Evolutionary conservation across 2,888 invertebrate species (phyloP), one percentile per base, ranked within the genome.

Genomic region (Frankliniella intonsa): DNA sequence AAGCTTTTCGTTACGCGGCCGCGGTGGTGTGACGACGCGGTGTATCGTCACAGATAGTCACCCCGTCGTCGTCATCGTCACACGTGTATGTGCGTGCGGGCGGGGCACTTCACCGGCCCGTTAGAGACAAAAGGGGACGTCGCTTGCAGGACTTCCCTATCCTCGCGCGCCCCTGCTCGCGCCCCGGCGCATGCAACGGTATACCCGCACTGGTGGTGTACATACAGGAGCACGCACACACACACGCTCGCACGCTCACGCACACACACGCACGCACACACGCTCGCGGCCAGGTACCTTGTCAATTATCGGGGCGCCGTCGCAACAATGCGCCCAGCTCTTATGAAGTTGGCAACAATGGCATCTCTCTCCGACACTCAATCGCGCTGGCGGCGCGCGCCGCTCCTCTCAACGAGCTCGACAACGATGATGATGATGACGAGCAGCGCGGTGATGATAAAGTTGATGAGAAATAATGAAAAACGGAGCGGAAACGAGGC

Each of bases 321-420:
- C 62, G 14, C 14, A 62, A 62, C 62, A 62, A 62, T 62, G n/a
- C 38, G 38, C 3, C 38, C 3, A 2, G 12, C n/a, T 62, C 62
- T 62, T 62, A 62, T 62, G 69, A 69, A 69, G 69, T 76, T 76
- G 69, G 69, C 69, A 76, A 76, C 69, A 76, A 76, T 76, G 25
- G 25, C 17, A 62, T 62, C 14, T 62, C 62, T 62, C 62, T 62
- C 14, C 3, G 19, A 7, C 14, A 17, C 17, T 11, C 62, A 7
- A 17, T 11, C 62, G n/a, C 14, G 19, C 62, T 17, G 1, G 69
- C 69, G 65, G 17, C 65, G 19, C n/a, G 22, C 22, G n/a, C n/a
- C 22, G 22, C 69, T 5, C n/a, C 22, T 69, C 22, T 69, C n/a
- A 69, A 69, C 69, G 69, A 69, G 69, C 69, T 25, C n/a, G 12